Evolutionary conservation across 2,797 vertebrate species (phyloP).

Genomic region (Falco rusticolus): DNA sequence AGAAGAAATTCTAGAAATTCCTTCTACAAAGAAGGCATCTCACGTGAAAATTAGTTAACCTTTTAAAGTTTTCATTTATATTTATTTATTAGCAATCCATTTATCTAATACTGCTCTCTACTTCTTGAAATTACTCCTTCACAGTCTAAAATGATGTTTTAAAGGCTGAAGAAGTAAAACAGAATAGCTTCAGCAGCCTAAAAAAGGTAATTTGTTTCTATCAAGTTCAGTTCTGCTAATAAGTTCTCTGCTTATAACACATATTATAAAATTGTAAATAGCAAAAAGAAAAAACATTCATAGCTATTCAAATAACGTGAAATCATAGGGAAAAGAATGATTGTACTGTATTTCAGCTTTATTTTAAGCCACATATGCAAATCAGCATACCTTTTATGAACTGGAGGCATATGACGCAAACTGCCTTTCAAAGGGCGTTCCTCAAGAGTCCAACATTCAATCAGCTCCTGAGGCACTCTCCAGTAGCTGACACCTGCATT

Average conservation of each 20-base stretch:
- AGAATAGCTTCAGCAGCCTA: neutral
- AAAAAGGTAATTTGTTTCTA: neutral
- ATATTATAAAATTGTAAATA: neutral
- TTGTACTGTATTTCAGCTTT: neutral
- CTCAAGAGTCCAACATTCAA: constrained; percentile 79
- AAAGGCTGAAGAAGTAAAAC: neutral
- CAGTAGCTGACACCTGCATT: constrained; percentile 78
- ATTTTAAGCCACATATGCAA: neutral
- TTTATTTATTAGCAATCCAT: neutral
- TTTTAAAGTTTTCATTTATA: neutral
- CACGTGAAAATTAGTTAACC: neutral
- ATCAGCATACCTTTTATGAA: constrained; percentile 71
- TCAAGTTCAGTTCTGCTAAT: neutral
- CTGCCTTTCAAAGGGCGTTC: constrained; percentile 73
- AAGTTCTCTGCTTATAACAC: neutral
- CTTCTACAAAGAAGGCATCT: neutral
- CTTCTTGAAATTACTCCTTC: neutral
- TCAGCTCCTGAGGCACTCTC: constrained; percentile 76
- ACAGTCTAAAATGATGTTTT: neutral
- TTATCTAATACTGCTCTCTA: neutral
- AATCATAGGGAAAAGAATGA: neutral
- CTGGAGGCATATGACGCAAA: constrained; percentile 65
- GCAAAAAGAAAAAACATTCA: neutral
- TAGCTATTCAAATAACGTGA: neutral
- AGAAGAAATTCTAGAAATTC: neutral